Evolutionary conservation across 2,113 vertebrate species (phyloP).

Genomic region (Podiceps cristatus): DNA sequence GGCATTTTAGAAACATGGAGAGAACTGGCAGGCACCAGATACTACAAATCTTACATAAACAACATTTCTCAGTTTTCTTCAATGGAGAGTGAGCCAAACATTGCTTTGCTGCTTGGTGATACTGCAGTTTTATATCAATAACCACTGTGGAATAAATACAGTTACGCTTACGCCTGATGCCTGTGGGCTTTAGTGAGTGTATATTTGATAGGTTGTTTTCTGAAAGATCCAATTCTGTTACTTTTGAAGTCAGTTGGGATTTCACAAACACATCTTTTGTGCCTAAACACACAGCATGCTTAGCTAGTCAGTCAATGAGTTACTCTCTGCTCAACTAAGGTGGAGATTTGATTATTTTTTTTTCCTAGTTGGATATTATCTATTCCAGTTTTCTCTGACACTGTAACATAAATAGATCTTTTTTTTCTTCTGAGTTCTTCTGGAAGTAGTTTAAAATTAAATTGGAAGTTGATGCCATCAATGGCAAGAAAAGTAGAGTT

Average conservation of each 20-base stretch:
- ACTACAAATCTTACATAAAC: background rate
- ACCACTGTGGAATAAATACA: constrained; percentile 3
- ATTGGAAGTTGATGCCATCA: background rate
- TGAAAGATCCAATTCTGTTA: background rate
- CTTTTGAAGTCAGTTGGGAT: background rate
- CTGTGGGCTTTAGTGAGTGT: background rate
- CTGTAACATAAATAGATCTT: background rate
- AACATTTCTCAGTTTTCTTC: background rate
- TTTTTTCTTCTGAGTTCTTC: background rate
- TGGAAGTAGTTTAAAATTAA: background rate
- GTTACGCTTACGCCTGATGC: background rate
- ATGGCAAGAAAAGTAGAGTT: background rate
- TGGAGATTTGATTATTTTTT: background rate
- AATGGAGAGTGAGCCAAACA: background rate
- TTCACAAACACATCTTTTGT: background rate
- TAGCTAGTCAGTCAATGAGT: background rate
- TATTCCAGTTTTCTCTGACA: background rate
- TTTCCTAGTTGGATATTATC: background rate
- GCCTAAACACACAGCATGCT: background rate
- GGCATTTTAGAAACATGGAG: constrained; percentile 11
- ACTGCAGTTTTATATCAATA: background rate
- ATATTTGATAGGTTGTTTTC: background rate
- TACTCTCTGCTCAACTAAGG: background rate
- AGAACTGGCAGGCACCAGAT: constrained; percentile 14
- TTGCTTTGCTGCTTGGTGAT: background rate